Conservation (phyloP, 1,140 invertebrate species). For the Procambarus clarkii region DNA sequence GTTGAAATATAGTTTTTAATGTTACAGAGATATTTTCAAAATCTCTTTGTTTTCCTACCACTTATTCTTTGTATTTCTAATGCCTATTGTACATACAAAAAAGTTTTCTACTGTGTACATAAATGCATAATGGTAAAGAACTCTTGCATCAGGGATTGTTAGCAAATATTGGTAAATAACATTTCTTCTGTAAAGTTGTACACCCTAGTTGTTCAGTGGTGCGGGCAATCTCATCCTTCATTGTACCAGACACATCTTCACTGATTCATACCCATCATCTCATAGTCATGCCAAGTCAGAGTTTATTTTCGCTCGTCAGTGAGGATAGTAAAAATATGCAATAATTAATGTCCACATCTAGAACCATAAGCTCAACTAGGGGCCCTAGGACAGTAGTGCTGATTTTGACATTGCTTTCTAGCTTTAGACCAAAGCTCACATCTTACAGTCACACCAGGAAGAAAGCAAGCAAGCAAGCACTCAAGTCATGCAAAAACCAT, state of each 20-base stretch:
- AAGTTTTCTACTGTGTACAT: conserved; percentile 64
- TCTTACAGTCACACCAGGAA: conserved; percentile 60
- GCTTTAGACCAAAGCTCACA: conserved; percentile 63
- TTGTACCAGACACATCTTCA: conserved; percentile 57
- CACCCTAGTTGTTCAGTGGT: conserved; percentile 59
- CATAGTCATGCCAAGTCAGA: conserved; percentile 68
- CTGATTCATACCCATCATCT: conserved; percentile 53
- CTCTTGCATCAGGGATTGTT: conserved; percentile 62
- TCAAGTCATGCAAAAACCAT: conserved; percentile 38
- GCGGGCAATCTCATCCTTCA: conserved; percentile 57
- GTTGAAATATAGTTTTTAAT: conserved; percentile 63
- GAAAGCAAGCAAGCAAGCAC: conserved; percentile 42
- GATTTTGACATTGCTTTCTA: conserved; percentile 70
- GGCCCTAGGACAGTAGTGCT: conserved; percentile 64
- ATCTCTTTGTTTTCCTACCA: conserved; percentile 62
- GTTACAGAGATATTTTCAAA: conserved; percentile 68
- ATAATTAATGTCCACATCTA: conserved; percentile 69
- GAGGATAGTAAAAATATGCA: conserved; percentile 70
- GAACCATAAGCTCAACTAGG: conserved; percentile 70
- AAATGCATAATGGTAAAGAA: conserved; percentile 43
- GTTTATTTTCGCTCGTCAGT: conserved; percentile 69
- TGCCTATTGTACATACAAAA: conserved; percentile 40
- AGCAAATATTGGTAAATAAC: conserved; percentile 63
- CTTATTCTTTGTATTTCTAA: conserved; percentile 65
- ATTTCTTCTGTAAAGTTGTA: conserved; percentile 60